These are phyloP conservation scores for Carlito syrichta DNA, from an alignment of 2,113 vertebrate genomes.

Conservation along the genomic window DNA sequence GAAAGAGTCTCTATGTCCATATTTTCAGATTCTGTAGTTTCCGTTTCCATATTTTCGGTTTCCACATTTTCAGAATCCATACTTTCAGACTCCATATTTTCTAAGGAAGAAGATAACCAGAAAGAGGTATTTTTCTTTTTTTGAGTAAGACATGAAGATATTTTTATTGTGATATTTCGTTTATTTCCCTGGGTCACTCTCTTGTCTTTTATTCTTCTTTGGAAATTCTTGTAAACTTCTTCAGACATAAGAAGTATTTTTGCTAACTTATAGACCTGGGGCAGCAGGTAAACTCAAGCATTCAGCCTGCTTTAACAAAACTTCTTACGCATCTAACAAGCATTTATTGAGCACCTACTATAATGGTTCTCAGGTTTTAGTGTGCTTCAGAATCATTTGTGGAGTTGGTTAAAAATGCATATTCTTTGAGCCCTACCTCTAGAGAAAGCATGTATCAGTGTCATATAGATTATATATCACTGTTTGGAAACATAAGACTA, in stretches of 20 bases:
- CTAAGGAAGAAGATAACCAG: conserved; percentile 43
- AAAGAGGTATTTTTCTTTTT: conserved; percentile 37
- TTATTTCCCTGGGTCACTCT: neutral
- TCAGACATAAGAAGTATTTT: neutral
- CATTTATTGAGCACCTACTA: neutral
- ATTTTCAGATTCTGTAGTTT: neutral
- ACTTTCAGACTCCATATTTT: conserved; percentile 23
- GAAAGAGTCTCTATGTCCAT: conserved; percentile 52
- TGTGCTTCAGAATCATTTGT: neutral
- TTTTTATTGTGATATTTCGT: neutral
- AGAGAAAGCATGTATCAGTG: neutral
- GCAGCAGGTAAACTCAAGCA: neutral
- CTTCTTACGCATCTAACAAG: neutral
- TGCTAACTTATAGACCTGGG: neutral
- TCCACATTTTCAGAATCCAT: neutral
- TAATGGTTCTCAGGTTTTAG: neutral
- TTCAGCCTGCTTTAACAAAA: conserved; percentile 4
- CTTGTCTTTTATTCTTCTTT: neutral
- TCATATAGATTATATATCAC: neutral
- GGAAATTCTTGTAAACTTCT: conserved; percentile 35
- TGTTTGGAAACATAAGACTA: neutral
- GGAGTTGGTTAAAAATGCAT: neutral
- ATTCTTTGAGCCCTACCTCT: neutral
- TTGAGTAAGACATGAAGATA: neutral
- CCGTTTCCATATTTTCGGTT: neutral